A percentile compares a stretch with the other conserved stretches of the same genome.
Conservation (phyloP, 2,888 invertebrate genomes). For the Ryuthela nishihirai region DNA sequence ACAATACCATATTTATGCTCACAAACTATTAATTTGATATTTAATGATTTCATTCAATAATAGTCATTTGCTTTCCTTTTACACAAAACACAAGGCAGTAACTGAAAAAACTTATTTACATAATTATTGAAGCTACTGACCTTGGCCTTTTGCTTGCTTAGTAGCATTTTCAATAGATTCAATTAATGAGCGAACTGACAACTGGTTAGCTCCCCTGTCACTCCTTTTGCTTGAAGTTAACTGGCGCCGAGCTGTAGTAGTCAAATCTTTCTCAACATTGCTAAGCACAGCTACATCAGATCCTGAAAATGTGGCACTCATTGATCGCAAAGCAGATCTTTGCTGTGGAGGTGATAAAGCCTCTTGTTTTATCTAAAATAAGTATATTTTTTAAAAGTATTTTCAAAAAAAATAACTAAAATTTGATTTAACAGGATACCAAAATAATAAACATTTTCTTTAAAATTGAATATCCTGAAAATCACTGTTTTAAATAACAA, state of each 20-base stretch:
- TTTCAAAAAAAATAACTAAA: background rate
- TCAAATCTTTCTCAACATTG: slow-evolving; percentile 25
- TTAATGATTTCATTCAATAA: no score
- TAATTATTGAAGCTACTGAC: no score
- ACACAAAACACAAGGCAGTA: no score
- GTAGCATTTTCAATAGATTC: slow-evolving; percentile 86
- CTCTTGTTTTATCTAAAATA: slow-evolving; percentile 16
- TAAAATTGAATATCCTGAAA: no score
- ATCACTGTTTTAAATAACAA: no score
- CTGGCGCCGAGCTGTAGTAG: slow-evolving; percentile 15
- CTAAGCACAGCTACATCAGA: background rate
- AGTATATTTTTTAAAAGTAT: background rate
- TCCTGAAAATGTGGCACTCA: background rate
- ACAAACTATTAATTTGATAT: no score
- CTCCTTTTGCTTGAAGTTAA: slow-evolving; percentile 16
- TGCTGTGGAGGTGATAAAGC: slow-evolving; percentile 2
- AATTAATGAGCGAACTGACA: slow-evolving; percentile 85
- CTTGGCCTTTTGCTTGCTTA: slow-evolving; percentile 39
- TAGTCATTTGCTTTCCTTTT: no score
- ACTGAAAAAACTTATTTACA: no score
- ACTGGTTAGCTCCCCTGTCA: slow-evolving; percentile 49
- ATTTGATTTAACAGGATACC: background rate
- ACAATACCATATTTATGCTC: no score
- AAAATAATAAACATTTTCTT: no score
- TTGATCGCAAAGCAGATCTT: background rate